These are phyloP conservation scores for Steinernema hermaphroditum DNA, from an alignment of 2,888 invertebrate genomes.

Conservation along the genomic window DNA sequence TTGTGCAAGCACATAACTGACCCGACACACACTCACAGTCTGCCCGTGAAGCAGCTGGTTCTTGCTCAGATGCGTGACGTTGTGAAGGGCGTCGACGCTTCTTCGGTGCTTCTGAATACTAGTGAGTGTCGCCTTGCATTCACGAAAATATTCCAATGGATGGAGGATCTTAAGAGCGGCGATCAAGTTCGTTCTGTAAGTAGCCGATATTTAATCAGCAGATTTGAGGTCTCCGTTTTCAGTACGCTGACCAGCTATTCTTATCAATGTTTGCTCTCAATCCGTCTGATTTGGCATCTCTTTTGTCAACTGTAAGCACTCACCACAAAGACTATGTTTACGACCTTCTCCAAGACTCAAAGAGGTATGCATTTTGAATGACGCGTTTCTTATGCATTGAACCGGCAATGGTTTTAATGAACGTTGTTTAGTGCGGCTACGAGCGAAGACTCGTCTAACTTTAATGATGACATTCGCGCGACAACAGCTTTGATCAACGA, in stretches of 20 bases:
- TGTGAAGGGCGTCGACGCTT: background rate
- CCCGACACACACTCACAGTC: constrained; percentile 43
- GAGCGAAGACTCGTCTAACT: constrained; percentile 1
- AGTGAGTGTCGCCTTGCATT: constrained; percentile 73
- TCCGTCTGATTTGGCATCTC: constrained; percentile 5
- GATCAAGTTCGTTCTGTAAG: background rate
- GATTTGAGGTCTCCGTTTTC: background rate
- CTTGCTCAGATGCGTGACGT: background rate
- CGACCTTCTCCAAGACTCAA: background rate
- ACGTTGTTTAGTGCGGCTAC: background rate
- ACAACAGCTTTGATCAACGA: constrained; percentile 10
- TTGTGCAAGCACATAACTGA: constrained; percentile 41
- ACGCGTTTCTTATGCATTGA: background rate
- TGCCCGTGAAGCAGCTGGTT: constrained; percentile 36
- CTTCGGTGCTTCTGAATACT: constrained; percentile 67
- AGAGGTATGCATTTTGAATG: background rate
- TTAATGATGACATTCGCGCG: constrained; percentile 18
- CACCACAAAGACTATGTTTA: constrained; percentile 3
- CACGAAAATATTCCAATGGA: constrained; percentile 76
- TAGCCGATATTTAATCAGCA: background rate
- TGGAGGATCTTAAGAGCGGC: constrained; percentile 74
- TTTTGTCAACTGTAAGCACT: background rate
- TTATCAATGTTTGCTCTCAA: background rate
- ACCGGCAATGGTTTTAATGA: background rate
- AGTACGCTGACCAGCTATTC: constrained; percentile 1